Base-by-base conservation (phyloP, 53 echinoderm and acorn worm genomes). In the Paracentrotus lividus region DNA sequence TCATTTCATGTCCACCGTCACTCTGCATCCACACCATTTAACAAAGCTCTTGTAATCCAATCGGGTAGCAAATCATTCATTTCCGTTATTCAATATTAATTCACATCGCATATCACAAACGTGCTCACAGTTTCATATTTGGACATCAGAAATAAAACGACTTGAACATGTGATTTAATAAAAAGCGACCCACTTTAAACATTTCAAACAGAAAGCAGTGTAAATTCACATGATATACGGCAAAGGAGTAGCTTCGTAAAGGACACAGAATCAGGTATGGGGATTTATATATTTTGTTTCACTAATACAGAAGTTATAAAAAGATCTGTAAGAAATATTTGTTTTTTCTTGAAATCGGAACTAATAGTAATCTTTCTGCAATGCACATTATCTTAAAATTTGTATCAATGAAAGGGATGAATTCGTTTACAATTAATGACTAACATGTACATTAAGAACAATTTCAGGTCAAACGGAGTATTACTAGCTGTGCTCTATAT, bases 171-270 rank as follows among this genome's bases (percentile, higher is more conserved):
- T 14, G 51, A 85, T 85, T 47, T 85, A 9, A 85, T 31, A 26
- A 5, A 29, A 29, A 47, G 14, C 24, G 85, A 85, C 85, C 85
- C 51, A 85, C 51, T 85, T 49, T 85, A 85, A 29, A 85, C 49
- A 85, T 49, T 51, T n/a, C 14, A n/a, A 29, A 29, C 85, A 85
- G 85, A 49, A 26, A 12, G 47, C 24, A 18, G 51, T 9, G 16
- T n/a, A 10, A 45, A 85, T 29, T 49, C 85, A 49, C 51, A 85
- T 51, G 18, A 13, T 8, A 14, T 85, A 18, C 85, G 85, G 29
- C 49, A 51, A 85, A 1, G 20, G 49, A 1, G 44, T 4, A 42
- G 27, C 31, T 45, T 72, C 38, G 24, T 85, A 15, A 27, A 85
- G 32, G 29, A 27, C 51, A 26, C 29, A 4, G 26, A 85, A 15